phyloP scores from a whole-genome alignment of 2,113 vertebrate genomes.

The Alethe diademata region DNA sequence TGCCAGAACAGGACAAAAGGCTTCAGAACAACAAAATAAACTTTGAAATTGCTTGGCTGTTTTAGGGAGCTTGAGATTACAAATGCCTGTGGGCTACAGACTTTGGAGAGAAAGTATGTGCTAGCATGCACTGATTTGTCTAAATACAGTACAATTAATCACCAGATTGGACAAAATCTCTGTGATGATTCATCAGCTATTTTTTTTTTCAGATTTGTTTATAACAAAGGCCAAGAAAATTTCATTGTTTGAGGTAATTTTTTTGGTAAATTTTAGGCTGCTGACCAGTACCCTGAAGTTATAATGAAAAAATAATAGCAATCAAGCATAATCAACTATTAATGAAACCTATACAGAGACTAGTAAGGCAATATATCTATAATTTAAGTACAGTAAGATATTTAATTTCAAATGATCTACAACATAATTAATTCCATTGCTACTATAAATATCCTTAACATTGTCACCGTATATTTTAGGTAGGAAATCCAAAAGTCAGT shows the following conservation, averaged over 20 bases:
- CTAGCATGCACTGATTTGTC: slow-evolving; percentile 25
- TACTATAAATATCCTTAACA: neutral
- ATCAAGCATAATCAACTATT: neutral
- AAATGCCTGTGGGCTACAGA: slow-evolving; percentile 25
- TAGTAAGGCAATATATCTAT: neutral
- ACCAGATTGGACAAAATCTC: slow-evolving; percentile 9
- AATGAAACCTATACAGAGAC: neutral
- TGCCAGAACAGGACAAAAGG: slow-evolving; percentile 45
- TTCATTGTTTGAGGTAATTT: neutral
- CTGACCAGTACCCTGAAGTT: neutral
- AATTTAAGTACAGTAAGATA: neutral
- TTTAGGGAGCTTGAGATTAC: slow-evolving; percentile 26
- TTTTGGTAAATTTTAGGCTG: neutral
- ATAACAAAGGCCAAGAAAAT: neutral
- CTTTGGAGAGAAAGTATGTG: neutral
- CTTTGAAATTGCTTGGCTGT: slow-evolving; percentile 32
- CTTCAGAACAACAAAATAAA: slow-evolving; percentile 51
- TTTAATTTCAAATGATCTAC: slow-evolving; percentile 38
- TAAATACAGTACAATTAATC: slow-evolving; percentile 34
- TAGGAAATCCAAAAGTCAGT: slow-evolving; percentile 47
- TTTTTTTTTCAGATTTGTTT: slow-evolving; percentile 11
- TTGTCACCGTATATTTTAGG: slow-evolving; percentile 7
- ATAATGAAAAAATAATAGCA: neutral
- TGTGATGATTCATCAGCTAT: neutral
- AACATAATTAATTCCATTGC: slow-evolving; percentile 26